Evolutionary conservation across 2,888 invertebrate genomes (phyloP), one percentile per base, ranked within the genome.

Genomic region (Nowickia ferox): DNA sequence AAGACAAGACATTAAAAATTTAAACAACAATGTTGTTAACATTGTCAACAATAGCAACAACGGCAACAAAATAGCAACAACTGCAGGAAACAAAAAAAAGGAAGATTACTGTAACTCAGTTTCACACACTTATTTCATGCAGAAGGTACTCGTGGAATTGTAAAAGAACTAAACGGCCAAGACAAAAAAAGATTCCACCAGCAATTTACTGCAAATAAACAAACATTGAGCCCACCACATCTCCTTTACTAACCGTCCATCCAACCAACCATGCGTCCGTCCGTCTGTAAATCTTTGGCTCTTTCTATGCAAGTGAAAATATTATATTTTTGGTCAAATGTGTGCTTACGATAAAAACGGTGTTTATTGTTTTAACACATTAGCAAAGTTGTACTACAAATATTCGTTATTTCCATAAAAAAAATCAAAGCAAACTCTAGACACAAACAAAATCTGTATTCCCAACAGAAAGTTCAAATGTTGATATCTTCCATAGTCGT

Each of bases 361-460:
- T 84, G 86, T 86, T 87, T 91, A 91, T 91, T 91, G 90, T 91
- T 90, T 91, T 91, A 91, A 91, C 91, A 91, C 91, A 91, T 91
- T 91, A 91, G 90, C 91, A 91, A 89, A 88, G 90, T 89, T 90
- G 89, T 91, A 91, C 91, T 91, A 91, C 91, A 91, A 91, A 91
- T 90, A 30, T 30, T 30, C 30, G 30, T 30, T 90, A 91, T 90
- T 91, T 90, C 89, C 91, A 91, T 91, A 91, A 89, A 89, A 88
- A 83, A 88, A 88, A 88, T 87, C n/a, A 66, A 65, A 76, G 74
- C 38, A 5, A 13, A 74, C 15, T 66, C 44, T 44, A 40, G 48
- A 30, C 71, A 22, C 44, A 9, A 65, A 48, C 13, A 61, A 55
- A 75, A 48, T 66, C 13, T 48, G 5, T 68, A 42, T 71, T 79